A percentile compares a stretch with the other conserved stretches of the same genome.
These are phyloP conservation scores for Chrysodeixis includens DNA, from an alignment of 2,888 invertebrate genomes.

Conservation along the genomic window DNA sequence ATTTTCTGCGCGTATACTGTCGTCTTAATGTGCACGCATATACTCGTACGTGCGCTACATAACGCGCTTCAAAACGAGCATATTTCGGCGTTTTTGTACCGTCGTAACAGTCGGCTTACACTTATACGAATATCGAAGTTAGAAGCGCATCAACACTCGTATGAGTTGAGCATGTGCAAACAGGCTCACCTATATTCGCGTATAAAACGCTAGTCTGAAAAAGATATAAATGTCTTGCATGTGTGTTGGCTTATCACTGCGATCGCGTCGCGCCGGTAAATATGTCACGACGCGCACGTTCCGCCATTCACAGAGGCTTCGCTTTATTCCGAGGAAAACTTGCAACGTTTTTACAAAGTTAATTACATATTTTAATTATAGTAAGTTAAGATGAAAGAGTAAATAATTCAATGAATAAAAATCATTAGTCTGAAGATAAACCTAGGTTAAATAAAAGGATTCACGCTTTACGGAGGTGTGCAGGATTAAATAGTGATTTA, in stretches of 20 bases:
- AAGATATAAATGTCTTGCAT: constrained; percentile 38
- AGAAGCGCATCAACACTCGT: too few species aligned
- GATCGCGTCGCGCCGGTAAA: constrained; percentile 15
- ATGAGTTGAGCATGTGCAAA: too few species aligned
- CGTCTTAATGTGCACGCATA: too few species aligned
- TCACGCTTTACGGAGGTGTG: background rate
- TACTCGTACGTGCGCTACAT: too few species aligned
- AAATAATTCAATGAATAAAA: background rate
- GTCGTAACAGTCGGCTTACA: too few species aligned
- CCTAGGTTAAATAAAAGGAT: background rate
- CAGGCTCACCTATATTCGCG: too few species aligned
- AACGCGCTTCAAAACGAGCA: too few species aligned
- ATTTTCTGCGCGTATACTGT: too few species aligned
- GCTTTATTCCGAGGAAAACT: constrained; percentile 14
- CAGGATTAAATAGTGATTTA: background rate
- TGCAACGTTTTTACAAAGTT: background rate
- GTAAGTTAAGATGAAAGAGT: too few species aligned
- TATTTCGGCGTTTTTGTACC: too few species aligned
- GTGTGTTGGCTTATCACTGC: constrained; percentile 24
- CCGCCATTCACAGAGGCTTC: constrained; percentile 9
- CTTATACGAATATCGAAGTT: too few species aligned
- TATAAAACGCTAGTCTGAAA: too few species aligned
- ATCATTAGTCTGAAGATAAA: background rate
- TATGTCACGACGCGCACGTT: constrained; percentile 21
- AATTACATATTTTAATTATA: background rate